Evolutionary conservation across 2,113 vertebrate species (phyloP).

Genomic region (Trichechus manatus): DNA sequence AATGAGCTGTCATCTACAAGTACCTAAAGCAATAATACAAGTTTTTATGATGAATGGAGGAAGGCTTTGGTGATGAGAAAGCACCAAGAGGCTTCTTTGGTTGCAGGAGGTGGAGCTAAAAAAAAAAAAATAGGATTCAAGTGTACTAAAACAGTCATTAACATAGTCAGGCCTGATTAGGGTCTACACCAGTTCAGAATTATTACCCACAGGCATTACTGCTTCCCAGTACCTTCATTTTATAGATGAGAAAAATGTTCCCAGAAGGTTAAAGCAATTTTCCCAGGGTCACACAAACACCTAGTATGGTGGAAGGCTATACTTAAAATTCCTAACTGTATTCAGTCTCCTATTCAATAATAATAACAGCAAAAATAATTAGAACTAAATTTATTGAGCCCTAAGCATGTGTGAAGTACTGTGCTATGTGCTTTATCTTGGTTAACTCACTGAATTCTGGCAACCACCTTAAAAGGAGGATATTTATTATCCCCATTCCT

Average conservation of each 20-base stretch:
- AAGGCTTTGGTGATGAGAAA: neutral
- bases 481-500: neutral
- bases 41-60: neutral
- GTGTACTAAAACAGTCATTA: neutral
- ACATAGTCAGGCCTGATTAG: neutral
- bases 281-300: neutral
- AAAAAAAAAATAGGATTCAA: neutral
- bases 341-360: neutral
- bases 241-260: neutral
- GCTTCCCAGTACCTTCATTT: neutral
- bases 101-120: neutral
- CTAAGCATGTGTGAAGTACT: neutral
- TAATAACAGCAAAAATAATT: neutral
- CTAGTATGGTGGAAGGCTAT: neutral
- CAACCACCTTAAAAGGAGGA: neutral
- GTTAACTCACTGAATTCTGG: slow-evolving; percentile 9
- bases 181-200: neutral
- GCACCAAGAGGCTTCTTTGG: neutral
- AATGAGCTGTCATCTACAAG: slow-evolving; percentile 33
- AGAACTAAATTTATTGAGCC: slow-evolving; percentile 14
- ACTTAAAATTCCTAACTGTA: neutral
- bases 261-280: slow-evolving; percentile 27
- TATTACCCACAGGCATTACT: neutral
- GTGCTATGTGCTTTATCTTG: slow-evolving; percentile 11
- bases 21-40: neutral